A percentile compares a stretch with the other conserved stretches of the same genome.
These are phyloP conservation scores for Protonemura montana DNA, from an alignment of 2,888 invertebrate genomes.

Conservation along the genomic window DNA sequence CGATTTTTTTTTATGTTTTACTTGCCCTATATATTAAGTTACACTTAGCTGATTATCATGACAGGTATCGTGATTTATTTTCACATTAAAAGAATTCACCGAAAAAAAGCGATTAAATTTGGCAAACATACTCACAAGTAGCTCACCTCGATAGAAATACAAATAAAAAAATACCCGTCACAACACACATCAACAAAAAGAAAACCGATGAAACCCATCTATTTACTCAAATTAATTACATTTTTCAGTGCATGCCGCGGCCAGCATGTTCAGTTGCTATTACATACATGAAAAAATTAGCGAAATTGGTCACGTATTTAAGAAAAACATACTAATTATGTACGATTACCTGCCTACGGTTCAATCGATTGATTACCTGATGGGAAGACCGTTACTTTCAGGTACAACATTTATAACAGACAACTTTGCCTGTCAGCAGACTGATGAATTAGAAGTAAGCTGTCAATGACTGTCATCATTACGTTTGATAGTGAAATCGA, in stretches of 20 bases:
- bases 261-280: neutral
- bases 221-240: neutral
- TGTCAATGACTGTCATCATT: neutral
- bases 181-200: neutral
- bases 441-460: neutral
- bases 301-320: neutral
- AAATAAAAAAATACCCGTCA: neutral
- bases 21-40: too few species aligned
- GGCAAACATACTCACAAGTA: neutral
- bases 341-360: neutral
- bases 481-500: neutral
- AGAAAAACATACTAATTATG: neutral
- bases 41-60: too few species aligned
- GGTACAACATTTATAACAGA: neutral
- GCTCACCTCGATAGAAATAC: neutral
- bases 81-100: too few species aligned
- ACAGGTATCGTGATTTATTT: too few species aligned
- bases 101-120: neutral
- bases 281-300: neutral
- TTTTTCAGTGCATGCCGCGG: neutral
- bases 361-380: neutral
- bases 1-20: too few species aligned
- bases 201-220: neutral
- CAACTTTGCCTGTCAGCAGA: neutral
- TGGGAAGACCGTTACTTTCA: neutral